Percentiles rank a stretch among this genome's conserved stretches.
phyloP scores from a whole-genome alignment of 2,888 invertebrate genomes.

The Andrena dorsata region DNA sequence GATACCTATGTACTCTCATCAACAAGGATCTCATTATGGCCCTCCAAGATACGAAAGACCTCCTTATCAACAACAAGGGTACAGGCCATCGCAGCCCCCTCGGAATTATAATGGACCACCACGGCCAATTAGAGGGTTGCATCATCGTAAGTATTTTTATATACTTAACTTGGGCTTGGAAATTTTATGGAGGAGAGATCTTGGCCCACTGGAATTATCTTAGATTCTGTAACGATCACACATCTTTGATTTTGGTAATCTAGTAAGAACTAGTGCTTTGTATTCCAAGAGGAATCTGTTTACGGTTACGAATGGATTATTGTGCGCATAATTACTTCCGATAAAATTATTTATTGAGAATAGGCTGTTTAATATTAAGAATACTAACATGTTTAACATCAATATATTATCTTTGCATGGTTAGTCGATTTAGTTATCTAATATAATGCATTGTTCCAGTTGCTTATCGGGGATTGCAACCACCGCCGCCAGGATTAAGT shows the following conservation, averaged over 20 bases:
- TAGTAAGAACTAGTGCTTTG: too few relatives aligned
- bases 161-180: too few relatives aligned
- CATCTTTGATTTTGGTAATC: too few relatives aligned
- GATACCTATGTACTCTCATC: conserved; percentile 82
- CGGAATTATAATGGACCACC: conserved; percentile 83
- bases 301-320: too few relatives aligned
- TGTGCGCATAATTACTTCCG: too few relatives aligned
- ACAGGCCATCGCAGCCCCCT: conserved; percentile 79
- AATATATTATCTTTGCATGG: neutral
- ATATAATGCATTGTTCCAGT: conserved; percentile 72
- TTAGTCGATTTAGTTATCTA: neutral
- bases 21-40: conserved; percentile 77
- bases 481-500: conserved; percentile 88
- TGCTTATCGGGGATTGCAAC: conserved; percentile 85
- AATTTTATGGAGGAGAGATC: too few relatives aligned
- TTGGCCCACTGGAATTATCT: too few relatives aligned
- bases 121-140: conserved; percentile 83
- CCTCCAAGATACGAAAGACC: conserved; percentile 81
- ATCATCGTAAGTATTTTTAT: conserved; percentile 77
- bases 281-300: too few relatives aligned
- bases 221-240: too few relatives aligned
- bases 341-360: too few relatives aligned
- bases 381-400: neutral
- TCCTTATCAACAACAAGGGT: conserved; percentile 81
- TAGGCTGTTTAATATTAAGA: too few relatives aligned